phyloP scores from a whole-genome alignment of 2,888 invertebrate genomes.

The Andrena hattorfiana region DNA sequence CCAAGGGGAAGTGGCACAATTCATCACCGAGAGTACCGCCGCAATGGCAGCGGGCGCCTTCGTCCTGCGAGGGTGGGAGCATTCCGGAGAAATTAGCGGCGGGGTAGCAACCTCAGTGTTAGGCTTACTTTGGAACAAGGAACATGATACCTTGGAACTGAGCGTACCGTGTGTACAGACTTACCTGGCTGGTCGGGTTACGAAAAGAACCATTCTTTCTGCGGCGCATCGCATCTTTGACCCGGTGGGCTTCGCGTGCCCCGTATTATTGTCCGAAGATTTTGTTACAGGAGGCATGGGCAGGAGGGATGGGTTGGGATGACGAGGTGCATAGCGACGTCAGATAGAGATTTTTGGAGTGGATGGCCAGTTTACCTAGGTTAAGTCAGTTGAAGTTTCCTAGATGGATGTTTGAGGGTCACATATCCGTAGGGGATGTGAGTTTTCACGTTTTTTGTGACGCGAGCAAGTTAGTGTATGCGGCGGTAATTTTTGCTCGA shows the following conservation, averaged over 20 bases:
- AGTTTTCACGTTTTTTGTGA: conserved; percentile 29
- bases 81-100: not conserved
- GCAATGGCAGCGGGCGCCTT: conserved; percentile 12
- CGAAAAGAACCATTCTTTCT: conserved; percentile 27
- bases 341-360: conserved; percentile 7
- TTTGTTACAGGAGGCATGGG: conserved; percentile 32
- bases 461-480: conserved; percentile 29
- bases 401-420: not conserved
- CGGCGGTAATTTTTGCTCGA: conserved; percentile 13
- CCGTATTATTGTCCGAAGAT: conserved; percentile 15
- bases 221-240: conserved; percentile 25
- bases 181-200: not conserved
- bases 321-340: not conserved
- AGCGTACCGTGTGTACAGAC: no score
- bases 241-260: conserved; percentile 20
- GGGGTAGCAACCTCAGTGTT: not conserved
- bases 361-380: conserved; percentile 8
- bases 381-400: not conserved
- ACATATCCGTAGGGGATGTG: not conserved
- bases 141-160: conserved; percentile 8
- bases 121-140: not conserved
- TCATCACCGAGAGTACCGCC: not conserved
- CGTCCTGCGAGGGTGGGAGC: conserved; percentile 28
- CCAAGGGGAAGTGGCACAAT: not conserved
- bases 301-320: conserved; percentile 25